phyloP scores from a whole-genome alignment of 2,888 invertebrate genomes.

The Drosophila emarginata region DNA sequence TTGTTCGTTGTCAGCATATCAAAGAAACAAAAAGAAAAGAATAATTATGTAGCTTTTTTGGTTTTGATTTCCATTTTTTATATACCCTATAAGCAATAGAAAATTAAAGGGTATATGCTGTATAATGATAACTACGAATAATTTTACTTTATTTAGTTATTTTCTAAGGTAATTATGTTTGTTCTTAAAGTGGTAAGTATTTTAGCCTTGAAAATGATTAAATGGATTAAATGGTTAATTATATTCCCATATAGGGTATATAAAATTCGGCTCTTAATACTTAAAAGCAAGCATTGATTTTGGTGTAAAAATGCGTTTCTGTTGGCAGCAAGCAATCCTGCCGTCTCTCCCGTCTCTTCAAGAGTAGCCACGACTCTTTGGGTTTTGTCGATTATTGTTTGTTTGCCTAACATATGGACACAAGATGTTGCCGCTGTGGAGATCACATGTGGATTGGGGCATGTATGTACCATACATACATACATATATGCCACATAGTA shows the following conservation, averaged over 20 bases:
- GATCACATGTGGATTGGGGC: conserved; percentile 46
- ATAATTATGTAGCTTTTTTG: conserved; percentile 35
- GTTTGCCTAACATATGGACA: conserved; percentile 70
- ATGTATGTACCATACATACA: not conserved
- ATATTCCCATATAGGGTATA: not conserved
- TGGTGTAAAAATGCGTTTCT: conserved; percentile 38
- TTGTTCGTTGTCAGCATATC: conserved; percentile 28
- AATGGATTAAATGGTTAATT: too few relatives aligned
- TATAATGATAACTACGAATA: too few relatives aligned
- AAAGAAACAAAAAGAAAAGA: conserved; percentile 29
- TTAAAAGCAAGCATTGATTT: conserved; percentile 3
- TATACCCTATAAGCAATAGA: not conserved
- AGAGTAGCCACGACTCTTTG: conserved; percentile 3
- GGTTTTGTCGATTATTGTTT: conserved; percentile 56
- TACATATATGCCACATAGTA: too few relatives aligned
- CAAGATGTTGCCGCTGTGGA: conserved; percentile 64
- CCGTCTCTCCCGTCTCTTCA: conserved; percentile 8
- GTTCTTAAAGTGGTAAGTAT: too few relatives aligned
- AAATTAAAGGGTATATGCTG: not conserved
- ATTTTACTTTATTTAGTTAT: too few relatives aligned
- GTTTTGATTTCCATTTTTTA: conserved; percentile 23
- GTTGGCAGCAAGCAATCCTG: conserved; percentile 26
- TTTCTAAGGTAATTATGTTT: too few relatives aligned
- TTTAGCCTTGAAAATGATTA: too few relatives aligned
- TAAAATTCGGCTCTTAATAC: not conserved